Evolutionary conservation across 2,113 vertebrate species (phyloP).

Genomic region (Typhlomys cinereus): DNA sequence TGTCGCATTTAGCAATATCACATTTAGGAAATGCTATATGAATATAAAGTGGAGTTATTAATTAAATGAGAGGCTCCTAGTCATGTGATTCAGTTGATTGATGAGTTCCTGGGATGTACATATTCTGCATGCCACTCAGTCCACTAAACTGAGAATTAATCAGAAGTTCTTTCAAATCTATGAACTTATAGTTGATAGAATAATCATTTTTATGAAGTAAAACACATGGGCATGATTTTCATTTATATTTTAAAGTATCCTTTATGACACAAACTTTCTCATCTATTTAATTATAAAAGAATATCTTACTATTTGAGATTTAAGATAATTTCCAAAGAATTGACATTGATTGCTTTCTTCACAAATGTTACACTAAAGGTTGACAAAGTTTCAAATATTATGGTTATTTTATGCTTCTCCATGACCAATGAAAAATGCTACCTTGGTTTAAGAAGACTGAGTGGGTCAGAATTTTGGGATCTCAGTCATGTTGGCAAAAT

Average conservation of each 20-base stretch:
- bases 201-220: conserved; percentile 63
- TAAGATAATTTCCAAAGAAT: conserved; percentile 54
- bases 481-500: background rate
- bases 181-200: conserved; percentile 75
- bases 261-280: background rate
- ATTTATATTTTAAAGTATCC: conserved; percentile 57
- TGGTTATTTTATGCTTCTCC: background rate
- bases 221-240: conserved; percentile 54
- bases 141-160: conserved; percentile 82
- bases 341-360: conserved; percentile 45
- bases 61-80: conserved; percentile 80
- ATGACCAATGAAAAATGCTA: background rate
- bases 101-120: conserved; percentile 79
- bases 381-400: conserved; percentile 33
- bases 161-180: conserved; percentile 73
- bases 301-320: conserved; percentile 62
- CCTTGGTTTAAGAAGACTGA: background rate
- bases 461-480: background rate
- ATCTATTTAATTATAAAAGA: conserved; percentile 57
- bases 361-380: background rate
- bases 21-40: conserved; percentile 74
- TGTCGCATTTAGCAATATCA: conserved; percentile 68
- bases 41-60: conserved; percentile 76
- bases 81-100: conserved; percentile 79
- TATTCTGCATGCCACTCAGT: conserved; percentile 78